phyloP scores from a whole-genome alignment of 2,888 invertebrate genomes.

The Tachina grossa region DNA sequence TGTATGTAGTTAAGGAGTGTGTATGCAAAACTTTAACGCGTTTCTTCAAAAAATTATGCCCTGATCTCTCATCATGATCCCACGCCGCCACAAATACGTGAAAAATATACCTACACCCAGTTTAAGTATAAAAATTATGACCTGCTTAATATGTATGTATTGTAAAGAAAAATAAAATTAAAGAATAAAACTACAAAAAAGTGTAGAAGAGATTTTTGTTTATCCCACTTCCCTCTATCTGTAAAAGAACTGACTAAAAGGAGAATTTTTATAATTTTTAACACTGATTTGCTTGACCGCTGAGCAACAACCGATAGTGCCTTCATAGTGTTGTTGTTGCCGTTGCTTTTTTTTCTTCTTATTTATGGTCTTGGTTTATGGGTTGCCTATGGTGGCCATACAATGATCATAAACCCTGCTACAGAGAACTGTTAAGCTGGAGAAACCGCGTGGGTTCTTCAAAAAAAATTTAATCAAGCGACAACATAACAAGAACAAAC shows the following conservation, averaged over 20 bases:
- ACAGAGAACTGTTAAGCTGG: constrained; percentile 15
- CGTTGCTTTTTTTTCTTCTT: neutral
- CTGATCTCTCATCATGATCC: constrained; percentile 51
- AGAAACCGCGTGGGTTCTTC: constrained; percentile 67
- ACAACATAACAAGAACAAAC: constrained; percentile 11
- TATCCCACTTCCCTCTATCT: constrained; percentile 38
- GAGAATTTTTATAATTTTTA: constrained; percentile 30
- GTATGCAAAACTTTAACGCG: neutral
- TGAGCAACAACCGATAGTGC: constrained; percentile 39
- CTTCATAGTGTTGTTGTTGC: neutral
- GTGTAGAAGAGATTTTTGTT: constrained; percentile 38
- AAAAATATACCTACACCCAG: constrained; percentile 43
- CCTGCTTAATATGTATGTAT: constrained; percentile 57
- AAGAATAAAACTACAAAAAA: neutral
- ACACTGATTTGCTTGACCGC: constrained; percentile 51
- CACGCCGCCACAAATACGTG: constrained; percentile 48
- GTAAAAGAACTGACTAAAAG: neutral
- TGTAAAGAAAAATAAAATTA: constrained; percentile 1
- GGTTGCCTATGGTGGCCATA: constrained; percentile 50
- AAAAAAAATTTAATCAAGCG: constrained; percentile 34
- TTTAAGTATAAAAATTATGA: constrained; percentile 46
- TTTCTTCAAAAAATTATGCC: constrained; percentile 1
- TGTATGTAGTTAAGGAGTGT: neutral
- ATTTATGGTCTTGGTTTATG: constrained; percentile 40
- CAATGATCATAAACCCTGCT: constrained; percentile 28